Evolutionary conservation across 1,140 invertebrate species (phyloP).

Genomic region (Propsilocerus akamusi): DNA sequence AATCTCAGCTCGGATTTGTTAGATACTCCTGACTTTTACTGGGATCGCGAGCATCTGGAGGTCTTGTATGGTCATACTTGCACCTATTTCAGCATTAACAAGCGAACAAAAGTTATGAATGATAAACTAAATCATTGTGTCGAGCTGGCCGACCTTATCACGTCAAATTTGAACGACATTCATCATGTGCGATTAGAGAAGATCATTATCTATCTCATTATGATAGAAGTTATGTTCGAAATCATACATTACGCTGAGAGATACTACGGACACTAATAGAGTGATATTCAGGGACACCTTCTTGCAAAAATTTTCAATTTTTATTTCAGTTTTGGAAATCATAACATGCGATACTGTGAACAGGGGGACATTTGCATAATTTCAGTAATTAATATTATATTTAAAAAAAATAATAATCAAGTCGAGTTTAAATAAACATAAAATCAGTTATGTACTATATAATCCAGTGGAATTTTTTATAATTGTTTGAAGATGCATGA

Average conservation of each 20-base stretch:
- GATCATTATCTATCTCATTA: constrained; percentile 92
- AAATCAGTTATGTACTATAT: too few relatives aligned
- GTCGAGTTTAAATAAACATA: too few relatives aligned
- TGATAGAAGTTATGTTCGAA: constrained; percentile 86
- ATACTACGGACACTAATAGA: constrained; percentile 14
- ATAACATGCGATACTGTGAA: too few relatives aligned
- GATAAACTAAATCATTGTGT: constrained; percentile 85
- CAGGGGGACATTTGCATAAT: too few relatives aligned
- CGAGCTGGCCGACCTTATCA: constrained; percentile 73
- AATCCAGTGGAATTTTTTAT: too few relatives aligned
- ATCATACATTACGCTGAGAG: constrained; percentile 56
- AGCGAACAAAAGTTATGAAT: constrained; percentile 81
- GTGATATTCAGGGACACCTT: too few relatives aligned
- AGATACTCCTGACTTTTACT: constrained; percentile 93
- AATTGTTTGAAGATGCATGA: too few relatives aligned
- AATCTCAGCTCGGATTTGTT: constrained; percentile 86
- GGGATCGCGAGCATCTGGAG: constrained; percentile 82
- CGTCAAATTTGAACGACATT: constrained; percentile 70
- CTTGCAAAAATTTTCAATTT: too few relatives aligned
- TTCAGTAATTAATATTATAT: too few relatives aligned
- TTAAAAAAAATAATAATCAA: too few relatives aligned
- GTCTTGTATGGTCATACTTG: constrained; percentile 60
- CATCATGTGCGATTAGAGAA: constrained; percentile 83
- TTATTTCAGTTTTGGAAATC: too few relatives aligned
- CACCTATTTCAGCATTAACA: constrained; percentile 64